Percentiles rank a stretch among this genome's conserved stretches.
Conservation (phyloP, 1,140 invertebrate genomes). For the Pygmarrhopalites habei region DNA sequence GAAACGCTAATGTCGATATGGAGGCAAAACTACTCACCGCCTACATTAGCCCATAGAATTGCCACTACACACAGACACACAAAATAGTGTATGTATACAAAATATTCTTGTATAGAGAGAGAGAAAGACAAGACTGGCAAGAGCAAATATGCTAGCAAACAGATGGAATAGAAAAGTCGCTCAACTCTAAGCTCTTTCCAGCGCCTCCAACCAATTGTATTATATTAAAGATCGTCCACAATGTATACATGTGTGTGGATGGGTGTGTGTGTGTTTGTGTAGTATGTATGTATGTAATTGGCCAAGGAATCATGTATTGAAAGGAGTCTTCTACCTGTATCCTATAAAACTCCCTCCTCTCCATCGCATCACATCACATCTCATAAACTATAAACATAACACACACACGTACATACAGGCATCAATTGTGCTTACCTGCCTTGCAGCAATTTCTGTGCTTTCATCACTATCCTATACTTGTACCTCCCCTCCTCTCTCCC, state of each 20-base stretch:
- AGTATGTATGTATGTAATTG: too few species aligned
- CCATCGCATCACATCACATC: too few species aligned
- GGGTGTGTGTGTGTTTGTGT: background rate
- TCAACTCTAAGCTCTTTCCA: background rate
- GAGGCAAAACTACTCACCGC: constrained; percentile 5
- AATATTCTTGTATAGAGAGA: too few species aligned
- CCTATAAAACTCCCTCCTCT: too few species aligned
- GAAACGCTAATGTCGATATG: constrained; percentile 4
- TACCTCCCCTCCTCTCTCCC: too few species aligned
- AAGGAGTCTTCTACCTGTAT: too few species aligned
- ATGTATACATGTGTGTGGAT: background rate
- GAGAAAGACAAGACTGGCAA: background rate
- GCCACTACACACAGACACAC: background rate
- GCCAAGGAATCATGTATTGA: too few species aligned
- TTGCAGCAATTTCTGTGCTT: background rate
- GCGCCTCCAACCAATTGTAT: constrained; percentile 2
- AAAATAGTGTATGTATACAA: too few species aligned
- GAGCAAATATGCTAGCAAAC: constrained; percentile 1
- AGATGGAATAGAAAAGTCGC: constrained; percentile 8
- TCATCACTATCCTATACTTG: background rate
- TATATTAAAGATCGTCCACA: constrained; percentile 5
- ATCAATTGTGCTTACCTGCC: constrained; percentile 2
- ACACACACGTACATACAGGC: background rate
- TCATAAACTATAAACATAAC: too few species aligned
- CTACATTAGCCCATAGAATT: constrained; percentile 7